Evolutionary conservation across 2,113 vertebrate species (phyloP).

Genomic region (Ictalurus punctatus): DNA sequence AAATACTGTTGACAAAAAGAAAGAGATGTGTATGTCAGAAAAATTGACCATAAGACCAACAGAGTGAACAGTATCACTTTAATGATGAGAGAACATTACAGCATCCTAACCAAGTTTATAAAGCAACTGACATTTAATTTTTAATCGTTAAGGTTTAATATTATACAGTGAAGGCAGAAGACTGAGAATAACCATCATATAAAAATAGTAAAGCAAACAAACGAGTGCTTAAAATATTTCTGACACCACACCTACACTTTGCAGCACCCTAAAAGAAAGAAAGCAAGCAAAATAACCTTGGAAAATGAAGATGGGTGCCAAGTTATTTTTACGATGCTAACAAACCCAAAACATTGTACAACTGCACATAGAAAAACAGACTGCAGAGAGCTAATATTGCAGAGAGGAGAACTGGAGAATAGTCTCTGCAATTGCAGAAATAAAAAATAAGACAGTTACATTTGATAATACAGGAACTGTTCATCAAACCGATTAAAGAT

Average conservation of each 20-base stretch:
- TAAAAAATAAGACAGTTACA: constrained; percentile 21
- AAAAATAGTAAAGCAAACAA: constrained; percentile 6
- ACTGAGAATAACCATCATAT: neutral
- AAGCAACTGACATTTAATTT: neutral
- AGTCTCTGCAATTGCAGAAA: neutral
- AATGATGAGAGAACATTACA: neutral
- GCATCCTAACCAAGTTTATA: neutral
- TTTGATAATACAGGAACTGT: constrained; percentile 10
- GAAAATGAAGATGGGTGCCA: constrained; percentile 15
- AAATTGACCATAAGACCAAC: neutral
- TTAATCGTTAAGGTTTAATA: neutral
- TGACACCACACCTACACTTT: constrained; percentile 44
- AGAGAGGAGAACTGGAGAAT: neutral
- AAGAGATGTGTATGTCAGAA: constrained; percentile 17
- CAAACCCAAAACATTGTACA: constrained; percentile 1
- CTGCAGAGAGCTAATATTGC: neutral
- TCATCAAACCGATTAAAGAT: constrained; percentile 21
- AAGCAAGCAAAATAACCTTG: constrained; percentile 22
- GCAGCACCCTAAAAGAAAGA: constrained; percentile 13
- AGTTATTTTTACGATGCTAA: constrained; percentile 26
- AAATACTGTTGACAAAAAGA: constrained; percentile 6
- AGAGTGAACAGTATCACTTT: neutral
- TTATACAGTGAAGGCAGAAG: neutral
- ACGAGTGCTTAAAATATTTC: constrained; percentile 18
- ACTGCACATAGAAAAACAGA: neutral